Conservation (phyloP, 2,888 invertebrate genomes). For the Pterobdella sp. region DNA sequence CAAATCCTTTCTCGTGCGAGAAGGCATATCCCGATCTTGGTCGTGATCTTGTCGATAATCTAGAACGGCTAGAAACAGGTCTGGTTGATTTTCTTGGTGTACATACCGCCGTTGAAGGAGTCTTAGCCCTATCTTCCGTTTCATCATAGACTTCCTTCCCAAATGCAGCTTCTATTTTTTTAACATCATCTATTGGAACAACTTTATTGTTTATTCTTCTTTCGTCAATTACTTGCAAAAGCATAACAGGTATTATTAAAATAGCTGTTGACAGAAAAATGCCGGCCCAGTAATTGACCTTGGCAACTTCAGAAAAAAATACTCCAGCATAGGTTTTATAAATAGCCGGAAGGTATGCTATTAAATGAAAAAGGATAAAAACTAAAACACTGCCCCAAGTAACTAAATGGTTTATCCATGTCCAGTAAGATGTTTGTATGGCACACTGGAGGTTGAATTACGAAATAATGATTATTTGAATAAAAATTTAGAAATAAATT, state of each 20-base stretch:
- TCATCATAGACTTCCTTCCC: background rate
- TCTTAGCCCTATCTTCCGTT: background rate
- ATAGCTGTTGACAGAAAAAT: background rate
- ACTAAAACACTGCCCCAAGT: constrained; percentile 22
- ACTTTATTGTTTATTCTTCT: background rate
- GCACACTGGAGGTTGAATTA: constrained; percentile 21
- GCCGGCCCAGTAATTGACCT: background rate
- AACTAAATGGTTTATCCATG: constrained; percentile 18
- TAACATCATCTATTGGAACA: background rate
- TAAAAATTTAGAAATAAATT: background rate
- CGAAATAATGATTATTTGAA: too few relatives aligned
- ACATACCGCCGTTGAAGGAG: background rate
- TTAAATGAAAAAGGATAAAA: constrained; percentile 17
- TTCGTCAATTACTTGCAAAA: background rate
- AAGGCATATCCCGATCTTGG: constrained; percentile 79
- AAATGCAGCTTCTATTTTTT: background rate
- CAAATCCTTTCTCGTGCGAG: constrained; percentile 92
- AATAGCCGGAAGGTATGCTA: constrained; percentile 15
- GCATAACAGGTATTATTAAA: constrained; percentile 2
- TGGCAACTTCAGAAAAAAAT: background rate
- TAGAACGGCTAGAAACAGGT: constrained; percentile 8
- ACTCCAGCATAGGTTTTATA: background rate
- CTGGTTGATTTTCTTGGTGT: background rate
- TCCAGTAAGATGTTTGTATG: constrained; percentile 23
- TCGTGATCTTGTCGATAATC: constrained; percentile 12